phyloP scores from a whole-genome alignment of 2,888 invertebrate species.

The Drosophila ustulata region DNA sequence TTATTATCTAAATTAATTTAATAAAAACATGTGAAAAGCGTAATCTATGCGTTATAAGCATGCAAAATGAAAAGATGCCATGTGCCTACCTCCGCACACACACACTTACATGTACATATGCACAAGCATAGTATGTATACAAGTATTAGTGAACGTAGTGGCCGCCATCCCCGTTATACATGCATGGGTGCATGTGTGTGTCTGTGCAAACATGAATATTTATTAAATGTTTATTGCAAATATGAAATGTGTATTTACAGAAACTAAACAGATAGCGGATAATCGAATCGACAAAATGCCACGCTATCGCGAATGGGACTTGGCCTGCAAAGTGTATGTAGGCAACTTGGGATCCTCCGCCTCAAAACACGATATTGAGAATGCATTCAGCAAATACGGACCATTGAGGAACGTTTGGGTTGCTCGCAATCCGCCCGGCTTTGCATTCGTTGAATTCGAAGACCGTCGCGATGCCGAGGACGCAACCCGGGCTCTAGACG shows the following conservation, averaged over 20 bases:
- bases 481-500: conserved; percentile 91
- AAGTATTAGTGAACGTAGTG: conserved; percentile 1
- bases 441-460: conserved; percentile 94
- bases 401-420: conserved; percentile 95
- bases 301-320: conserved; percentile 89
- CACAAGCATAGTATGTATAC: neutral
- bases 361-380: conserved; percentile 93
- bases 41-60: neutral
- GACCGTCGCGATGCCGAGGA: conserved; percentile 94
- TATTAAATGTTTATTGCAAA: conserved; percentile 1
- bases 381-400: conserved; percentile 93
- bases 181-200: neutral
- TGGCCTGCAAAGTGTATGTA: conserved; percentile 94
- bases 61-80: conserved; percentile 3
- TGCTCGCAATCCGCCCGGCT: conserved; percentile 94
- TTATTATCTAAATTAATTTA: neutral
- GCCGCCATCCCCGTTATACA: conserved; percentile 9
- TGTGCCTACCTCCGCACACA: conserved; percentile 4
- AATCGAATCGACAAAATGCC: conserved; percentile 66
- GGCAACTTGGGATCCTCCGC: conserved; percentile 94
- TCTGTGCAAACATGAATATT: neutral
- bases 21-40: neutral
- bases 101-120: neutral
- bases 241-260: conserved; percentile 7
- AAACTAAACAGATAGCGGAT: neutral